These are phyloP conservation scores for Himantopus leucocephalus DNA, from an alignment of 2,113 vertebrate genomes.

Conservation along the genomic window DNA sequence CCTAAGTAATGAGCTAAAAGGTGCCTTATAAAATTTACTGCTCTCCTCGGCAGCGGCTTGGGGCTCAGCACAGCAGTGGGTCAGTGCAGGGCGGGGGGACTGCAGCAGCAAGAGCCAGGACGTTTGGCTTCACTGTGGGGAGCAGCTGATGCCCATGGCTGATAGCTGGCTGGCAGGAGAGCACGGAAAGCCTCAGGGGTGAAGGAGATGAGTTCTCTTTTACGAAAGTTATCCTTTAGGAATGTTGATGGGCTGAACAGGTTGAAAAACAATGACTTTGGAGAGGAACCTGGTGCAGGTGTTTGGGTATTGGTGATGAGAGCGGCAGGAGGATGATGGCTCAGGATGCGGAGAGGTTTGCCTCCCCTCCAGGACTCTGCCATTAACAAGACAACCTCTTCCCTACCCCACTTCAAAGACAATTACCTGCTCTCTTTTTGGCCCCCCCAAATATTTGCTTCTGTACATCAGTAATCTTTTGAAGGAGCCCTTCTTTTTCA, in stretches of 20 bases:
- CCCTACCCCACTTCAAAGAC: not conserved
- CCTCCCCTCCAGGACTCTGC: not conserved
- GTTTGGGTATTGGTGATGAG: not conserved
- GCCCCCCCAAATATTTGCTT: not conserved
- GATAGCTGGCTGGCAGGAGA: not conserved
- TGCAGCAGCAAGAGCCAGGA: accelerated
- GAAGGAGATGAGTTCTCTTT: not conserved
- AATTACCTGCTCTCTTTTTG: not conserved
- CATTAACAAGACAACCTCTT: not conserved
- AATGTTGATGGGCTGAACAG: not conserved
- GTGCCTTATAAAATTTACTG: conserved; percentile 42
- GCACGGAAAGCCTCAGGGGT: not conserved
- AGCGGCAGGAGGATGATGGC: accelerated
- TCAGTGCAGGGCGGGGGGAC: accelerated
- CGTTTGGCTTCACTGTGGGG: not conserved
- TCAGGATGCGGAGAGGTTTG: not conserved
- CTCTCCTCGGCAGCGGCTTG: not conserved
- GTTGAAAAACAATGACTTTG: not conserved
- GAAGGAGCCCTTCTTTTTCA: not conserved
- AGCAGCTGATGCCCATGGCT: not conserved
- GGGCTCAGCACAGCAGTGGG: not conserved
- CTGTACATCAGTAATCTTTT: not conserved
- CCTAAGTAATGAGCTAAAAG: not conserved
- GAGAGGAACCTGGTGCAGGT: not conserved
- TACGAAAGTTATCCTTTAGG: not conserved